phyloP scores from a whole-genome alignment of 2,113 vertebrate genomes.

The Manacus vitellinus region DNA sequence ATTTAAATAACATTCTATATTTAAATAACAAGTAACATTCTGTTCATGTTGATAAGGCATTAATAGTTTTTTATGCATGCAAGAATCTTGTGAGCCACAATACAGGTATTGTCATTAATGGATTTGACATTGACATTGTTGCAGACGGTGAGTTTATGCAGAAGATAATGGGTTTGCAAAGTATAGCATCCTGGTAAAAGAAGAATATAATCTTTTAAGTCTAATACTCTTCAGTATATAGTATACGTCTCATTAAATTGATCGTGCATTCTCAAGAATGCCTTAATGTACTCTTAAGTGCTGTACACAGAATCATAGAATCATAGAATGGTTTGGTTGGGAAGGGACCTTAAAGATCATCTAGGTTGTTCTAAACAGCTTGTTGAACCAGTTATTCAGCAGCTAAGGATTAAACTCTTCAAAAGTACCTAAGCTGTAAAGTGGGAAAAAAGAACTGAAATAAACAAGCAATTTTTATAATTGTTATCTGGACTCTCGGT shows the following conservation, averaged over 20 bases:
- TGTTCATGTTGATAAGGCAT: neutral
- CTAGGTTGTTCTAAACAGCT: neutral
- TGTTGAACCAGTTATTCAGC: neutral
- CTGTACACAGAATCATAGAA: neutral
- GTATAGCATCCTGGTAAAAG: neutral
- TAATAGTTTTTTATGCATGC: neutral
- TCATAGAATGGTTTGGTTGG: neutral
- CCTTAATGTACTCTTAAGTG: neutral
- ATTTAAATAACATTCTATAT: neutral
- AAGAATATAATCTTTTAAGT: neutral
- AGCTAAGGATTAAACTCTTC: neutral
- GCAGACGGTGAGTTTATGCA: neutral
- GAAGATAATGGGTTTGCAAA: neutral
- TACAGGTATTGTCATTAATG: neutral
- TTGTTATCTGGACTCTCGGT: neutral
- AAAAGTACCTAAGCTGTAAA: neutral
- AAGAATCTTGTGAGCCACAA: neutral
- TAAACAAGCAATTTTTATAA: neutral
- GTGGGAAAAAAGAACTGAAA: fast-evolving
- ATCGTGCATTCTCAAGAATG: neutral
- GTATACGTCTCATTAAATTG: neutral
- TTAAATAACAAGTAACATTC: neutral
- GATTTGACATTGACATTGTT: neutral
- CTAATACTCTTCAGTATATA: neutral
- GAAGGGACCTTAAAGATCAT: neutral